Percentiles rank a stretch among this genome's conserved stretches.
Conservation (phyloP, 2,113 vertebrate genomes). For the Psilopsiagon aurifrons region DNA sequence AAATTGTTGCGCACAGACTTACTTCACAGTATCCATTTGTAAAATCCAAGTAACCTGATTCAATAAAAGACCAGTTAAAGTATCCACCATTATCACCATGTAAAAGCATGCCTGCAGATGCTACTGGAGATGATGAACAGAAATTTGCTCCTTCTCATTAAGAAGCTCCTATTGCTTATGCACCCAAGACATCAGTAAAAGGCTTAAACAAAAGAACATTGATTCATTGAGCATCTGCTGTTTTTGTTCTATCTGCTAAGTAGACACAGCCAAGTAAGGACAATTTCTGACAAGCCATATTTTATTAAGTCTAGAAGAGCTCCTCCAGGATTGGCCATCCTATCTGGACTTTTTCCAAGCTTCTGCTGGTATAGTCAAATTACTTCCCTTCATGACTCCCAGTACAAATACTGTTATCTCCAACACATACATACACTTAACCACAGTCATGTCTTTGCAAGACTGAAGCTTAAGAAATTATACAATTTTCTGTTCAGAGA, state of each 20-base stretch:
- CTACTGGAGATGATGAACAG: background rate
- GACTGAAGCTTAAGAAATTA: background rate
- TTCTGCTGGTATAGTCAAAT: background rate
- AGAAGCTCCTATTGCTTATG: background rate
- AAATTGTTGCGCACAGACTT: background rate
- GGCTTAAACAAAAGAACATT: background rate
- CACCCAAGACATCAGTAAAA: background rate
- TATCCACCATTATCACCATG: background rate
- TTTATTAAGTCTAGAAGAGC: background rate
- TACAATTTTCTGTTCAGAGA: background rate
- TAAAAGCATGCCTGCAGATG: background rate
- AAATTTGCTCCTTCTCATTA: background rate
- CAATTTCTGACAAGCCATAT: background rate
- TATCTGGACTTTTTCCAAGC: background rate
- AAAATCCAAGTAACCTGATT: background rate
- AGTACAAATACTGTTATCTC: background rate
- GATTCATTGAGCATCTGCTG: background rate
- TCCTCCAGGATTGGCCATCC: background rate
- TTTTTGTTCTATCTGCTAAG: background rate
- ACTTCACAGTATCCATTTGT: background rate
- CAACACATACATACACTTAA: background rate
- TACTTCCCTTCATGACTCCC: background rate
- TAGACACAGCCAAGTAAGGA: background rate
- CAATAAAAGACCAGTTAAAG: background rate
- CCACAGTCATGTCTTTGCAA: background rate